phyloP scores from a whole-genome alignment of 2,888 invertebrate species.

The Gnatocerus cornutus region DNA sequence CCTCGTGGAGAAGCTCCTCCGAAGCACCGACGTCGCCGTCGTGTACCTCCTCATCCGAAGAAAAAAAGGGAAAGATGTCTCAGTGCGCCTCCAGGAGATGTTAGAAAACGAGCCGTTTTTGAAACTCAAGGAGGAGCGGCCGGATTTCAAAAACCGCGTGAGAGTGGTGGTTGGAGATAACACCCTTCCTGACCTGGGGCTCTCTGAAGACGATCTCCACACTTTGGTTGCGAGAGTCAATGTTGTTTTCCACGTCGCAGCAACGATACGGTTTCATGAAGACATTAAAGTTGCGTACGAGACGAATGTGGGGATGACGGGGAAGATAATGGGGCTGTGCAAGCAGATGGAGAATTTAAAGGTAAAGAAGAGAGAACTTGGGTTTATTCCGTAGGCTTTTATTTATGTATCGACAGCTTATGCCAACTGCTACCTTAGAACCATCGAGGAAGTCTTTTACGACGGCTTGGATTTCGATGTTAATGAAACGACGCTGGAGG shows the following conservation, averaged over 20 bases:
- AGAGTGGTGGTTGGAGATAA: neutral
- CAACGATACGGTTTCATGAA: conserved; percentile 9
- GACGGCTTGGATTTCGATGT: neutral
- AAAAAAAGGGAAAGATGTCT: conserved; percentile 12
- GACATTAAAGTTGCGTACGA: conserved; percentile 9
- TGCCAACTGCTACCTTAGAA: neutral
- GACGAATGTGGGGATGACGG: conserved; percentile 1
- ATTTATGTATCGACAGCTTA: conserved; percentile 16
- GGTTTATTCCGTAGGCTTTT: neutral
- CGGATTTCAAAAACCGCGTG: conserved; percentile 6
- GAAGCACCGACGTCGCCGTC: conserved; percentile 1
- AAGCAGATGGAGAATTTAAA: neutral
- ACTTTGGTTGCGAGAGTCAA: neutral
- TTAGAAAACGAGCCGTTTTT: conserved; percentile 5
- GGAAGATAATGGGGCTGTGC: neutral
- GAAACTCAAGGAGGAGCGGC: neutral
- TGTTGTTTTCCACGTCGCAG: conserved; percentile 11
- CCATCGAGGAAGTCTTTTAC: conserved; percentile 10
- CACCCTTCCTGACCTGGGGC: conserved; percentile 1
- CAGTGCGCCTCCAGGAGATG: neutral
- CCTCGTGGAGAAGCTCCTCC: conserved; percentile 9
- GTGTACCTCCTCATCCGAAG: conserved; percentile 1
- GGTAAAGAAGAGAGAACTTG: neutral
- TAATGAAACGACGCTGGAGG: neutral
- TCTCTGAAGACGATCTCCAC: neutral